phyloP scores from a whole-genome alignment of 2,888 invertebrate species.

The Metopia argyrocephala region DNA sequence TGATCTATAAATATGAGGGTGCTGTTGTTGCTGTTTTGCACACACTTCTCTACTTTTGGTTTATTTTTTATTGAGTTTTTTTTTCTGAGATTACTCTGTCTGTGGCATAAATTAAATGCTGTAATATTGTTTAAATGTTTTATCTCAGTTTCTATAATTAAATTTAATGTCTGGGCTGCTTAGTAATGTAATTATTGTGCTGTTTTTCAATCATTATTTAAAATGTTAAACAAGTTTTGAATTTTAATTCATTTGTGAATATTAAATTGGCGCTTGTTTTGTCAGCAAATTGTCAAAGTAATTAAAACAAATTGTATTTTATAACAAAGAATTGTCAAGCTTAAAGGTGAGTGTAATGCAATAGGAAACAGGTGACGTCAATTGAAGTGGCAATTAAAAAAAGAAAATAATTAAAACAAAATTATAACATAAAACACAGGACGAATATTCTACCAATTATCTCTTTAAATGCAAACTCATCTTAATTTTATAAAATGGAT shows the following conservation, averaged over 20 bases:
- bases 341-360: constrained; percentile 37
- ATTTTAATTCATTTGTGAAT: constrained; percentile 51
- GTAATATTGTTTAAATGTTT: constrained; percentile 1
- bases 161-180: constrained; percentile 43
- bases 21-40: constrained; percentile 22
- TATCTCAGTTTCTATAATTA: constrained; percentile 39
- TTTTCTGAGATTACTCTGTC: neutral
- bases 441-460: too few species aligned
- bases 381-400: too few species aligned
- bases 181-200: neutral
- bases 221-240: constrained; percentile 60
- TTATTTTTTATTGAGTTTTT: neutral
- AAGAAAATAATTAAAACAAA: too few species aligned
- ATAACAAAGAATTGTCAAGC: constrained; percentile 27
- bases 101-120: constrained; percentile 49
- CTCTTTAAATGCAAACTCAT: too few species aligned
- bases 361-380: neutral
- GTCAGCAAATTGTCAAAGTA: constrained; percentile 61
- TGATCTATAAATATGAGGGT: constrained; percentile 52
- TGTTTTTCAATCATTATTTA: constrained; percentile 39
- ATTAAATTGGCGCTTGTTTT: constrained; percentile 62
- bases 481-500: too few species aligned
- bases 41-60: constrained; percentile 3
- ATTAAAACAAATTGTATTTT: constrained; percentile 52
- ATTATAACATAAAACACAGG: too few species aligned